phyloP scores from a whole-genome alignment of 2,113 vertebrate species.

The Uropsilus gracilis region DNA sequence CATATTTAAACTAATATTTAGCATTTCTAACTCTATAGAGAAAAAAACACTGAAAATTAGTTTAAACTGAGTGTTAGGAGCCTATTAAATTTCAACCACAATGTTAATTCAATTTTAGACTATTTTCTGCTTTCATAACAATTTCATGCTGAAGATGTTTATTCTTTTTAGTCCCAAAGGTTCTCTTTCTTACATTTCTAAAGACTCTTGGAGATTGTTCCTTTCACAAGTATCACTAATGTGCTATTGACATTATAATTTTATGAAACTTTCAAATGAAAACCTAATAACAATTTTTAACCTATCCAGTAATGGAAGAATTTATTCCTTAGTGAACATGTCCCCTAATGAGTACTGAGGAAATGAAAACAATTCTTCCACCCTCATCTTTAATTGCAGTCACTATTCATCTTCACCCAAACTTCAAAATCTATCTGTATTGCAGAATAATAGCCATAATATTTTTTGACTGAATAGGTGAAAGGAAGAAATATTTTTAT shows the following conservation, averaged over 20 bases:
- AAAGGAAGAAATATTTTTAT: not conserved
- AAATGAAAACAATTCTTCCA: not conserved
- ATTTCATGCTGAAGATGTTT: not conserved
- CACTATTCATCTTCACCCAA: not conserved
- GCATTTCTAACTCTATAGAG: not conserved
- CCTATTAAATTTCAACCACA: not conserved
- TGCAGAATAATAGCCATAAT: not conserved
- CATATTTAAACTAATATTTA: not conserved
- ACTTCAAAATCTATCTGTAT: not conserved
- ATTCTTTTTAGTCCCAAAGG: not conserved
- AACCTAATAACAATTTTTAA: not conserved
- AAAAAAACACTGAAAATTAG: not conserved
- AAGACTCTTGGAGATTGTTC: not conserved
- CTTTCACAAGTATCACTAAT: not conserved
- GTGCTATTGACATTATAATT: not conserved
- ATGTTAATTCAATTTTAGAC: not conserved
- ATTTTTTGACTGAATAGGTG: not conserved
- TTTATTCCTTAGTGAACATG: not conserved
- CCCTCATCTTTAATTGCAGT: not conserved
- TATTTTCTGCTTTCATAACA: not conserved
- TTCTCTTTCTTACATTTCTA: not conserved
- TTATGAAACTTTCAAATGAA: not conserved
- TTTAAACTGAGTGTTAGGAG: not conserved
- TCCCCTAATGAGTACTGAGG: not conserved
- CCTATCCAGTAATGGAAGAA: not conserved